Conservation (phyloP, 2,888 invertebrate species). For the Heteromurus nitidus region DNA sequence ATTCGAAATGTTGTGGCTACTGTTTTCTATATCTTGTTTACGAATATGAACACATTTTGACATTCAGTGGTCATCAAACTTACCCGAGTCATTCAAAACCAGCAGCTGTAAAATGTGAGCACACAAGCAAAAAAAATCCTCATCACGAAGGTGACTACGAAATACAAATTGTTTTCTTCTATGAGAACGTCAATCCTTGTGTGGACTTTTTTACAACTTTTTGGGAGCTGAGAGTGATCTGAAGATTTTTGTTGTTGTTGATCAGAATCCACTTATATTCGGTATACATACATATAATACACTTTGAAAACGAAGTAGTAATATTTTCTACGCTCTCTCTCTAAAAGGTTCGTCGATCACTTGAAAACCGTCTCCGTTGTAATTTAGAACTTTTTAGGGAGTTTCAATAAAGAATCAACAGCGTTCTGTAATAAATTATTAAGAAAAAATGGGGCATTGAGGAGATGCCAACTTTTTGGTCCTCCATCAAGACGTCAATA, state of each 20-base stretch:
- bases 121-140: no score
- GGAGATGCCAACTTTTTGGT: slow-evolving; percentile 14
- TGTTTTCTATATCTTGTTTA: slow-evolving; percentile 6
- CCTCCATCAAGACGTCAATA: slow-evolving; percentile 30
- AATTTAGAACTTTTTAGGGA: neutral
- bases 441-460: slow-evolving; percentile 25
- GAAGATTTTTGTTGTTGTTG: no score
- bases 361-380: neutral
- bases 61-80: slow-evolving; percentile 14
- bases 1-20: no score
- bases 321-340: no score
- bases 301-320: no score
- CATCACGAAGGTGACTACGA: neutral
- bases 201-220: no score
- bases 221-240: no score
- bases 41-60: slow-evolving; percentile 3
- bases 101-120: no score
- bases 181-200: no score
- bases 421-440: slow-evolving; percentile 23
- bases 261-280: no score
- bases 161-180: neutral
- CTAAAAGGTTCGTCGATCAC: neutral
- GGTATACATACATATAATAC: no score
- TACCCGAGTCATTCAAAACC: neutral
- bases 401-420: neutral